These are phyloP conservation scores for Drosophila suzukii DNA, from an alignment of 1,140 invertebrate species.

Conservation along the genomic window DNA sequence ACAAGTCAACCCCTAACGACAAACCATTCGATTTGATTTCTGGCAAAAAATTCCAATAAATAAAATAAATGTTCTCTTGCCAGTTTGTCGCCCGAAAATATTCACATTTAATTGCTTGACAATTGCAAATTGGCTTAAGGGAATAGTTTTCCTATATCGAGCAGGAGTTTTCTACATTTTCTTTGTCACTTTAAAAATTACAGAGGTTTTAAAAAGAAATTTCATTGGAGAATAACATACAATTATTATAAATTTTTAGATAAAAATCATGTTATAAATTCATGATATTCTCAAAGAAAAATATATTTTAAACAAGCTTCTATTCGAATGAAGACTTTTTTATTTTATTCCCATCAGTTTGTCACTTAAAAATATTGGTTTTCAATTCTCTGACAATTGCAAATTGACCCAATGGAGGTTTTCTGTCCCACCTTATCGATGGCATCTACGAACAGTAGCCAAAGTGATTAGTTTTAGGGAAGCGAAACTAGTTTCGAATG, in stretches of 20 bases:
- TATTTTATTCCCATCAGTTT: not conserved
- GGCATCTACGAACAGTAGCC: constrained; percentile 61
- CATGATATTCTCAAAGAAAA: no score
- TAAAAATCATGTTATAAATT: no score
- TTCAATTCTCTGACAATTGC: constrained; percentile 49
- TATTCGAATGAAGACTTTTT: not conserved
- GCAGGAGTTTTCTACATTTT: not conserved
- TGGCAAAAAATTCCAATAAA: constrained; percentile 58
- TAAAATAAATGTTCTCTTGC: constrained; percentile 66
- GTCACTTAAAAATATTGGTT: not conserved
- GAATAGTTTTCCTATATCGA: not conserved
- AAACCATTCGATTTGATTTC: constrained; percentile 73
- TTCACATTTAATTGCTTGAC: constrained; percentile 73
- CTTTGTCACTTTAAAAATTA: no score
- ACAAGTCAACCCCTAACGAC: constrained; percentile 48
- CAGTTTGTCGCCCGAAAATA: constrained; percentile 43
- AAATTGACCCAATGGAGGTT: constrained; percentile 27
- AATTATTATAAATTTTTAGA: no score
- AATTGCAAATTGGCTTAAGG: constrained; percentile 58
- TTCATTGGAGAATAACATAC: no score
- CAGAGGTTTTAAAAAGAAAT: no score
- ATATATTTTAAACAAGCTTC: no score
- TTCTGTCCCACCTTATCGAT: constrained; percentile 35
- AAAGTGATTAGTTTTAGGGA: constrained; percentile 47
- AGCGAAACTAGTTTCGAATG: constrained; percentile 42